phyloP scores from a whole-genome alignment of 1,140 invertebrate genomes.

The Aphis craccivora region DNA sequence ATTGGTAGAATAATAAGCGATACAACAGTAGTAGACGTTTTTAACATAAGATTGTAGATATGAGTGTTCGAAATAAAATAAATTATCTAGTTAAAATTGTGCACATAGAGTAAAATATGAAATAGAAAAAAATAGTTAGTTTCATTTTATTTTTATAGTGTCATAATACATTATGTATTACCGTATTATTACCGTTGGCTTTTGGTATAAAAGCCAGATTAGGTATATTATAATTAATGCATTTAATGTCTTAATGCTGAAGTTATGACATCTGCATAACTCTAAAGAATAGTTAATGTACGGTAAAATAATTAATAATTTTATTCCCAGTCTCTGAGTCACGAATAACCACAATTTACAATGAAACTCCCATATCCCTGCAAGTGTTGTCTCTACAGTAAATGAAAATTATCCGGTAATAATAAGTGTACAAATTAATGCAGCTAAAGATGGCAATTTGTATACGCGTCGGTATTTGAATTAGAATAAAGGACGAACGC shows the following conservation, averaged over 20 bases:
- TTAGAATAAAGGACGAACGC: constrained; percentile 5
- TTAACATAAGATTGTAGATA: background rate
- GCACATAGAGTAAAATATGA: background rate
- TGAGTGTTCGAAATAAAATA: background rate
- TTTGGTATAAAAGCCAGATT: background rate
- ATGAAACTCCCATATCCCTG: background rate
- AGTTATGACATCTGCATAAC: constrained; percentile 18
- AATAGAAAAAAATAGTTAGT: background rate
- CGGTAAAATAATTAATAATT: background rate
- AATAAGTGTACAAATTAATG: constrained; percentile 21
- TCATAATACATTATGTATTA: too few relatives aligned
- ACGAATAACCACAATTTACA: background rate
- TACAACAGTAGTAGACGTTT: background rate
- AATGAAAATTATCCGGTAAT: constrained; percentile 1
- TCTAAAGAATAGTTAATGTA: background rate
- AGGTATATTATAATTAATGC: background rate
- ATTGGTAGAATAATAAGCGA: background rate
- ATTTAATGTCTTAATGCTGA: background rate
- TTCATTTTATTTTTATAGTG: background rate
- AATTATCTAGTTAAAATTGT: background rate
- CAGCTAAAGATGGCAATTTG: background rate
- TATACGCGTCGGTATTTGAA: background rate
- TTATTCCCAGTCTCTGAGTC: background rate
- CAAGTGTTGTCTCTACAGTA: background rate
- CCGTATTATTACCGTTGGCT: too few relatives aligned